phyloP scores from a whole-genome alignment of 2,113 vertebrate species.

The Corapipo altera region DNA sequence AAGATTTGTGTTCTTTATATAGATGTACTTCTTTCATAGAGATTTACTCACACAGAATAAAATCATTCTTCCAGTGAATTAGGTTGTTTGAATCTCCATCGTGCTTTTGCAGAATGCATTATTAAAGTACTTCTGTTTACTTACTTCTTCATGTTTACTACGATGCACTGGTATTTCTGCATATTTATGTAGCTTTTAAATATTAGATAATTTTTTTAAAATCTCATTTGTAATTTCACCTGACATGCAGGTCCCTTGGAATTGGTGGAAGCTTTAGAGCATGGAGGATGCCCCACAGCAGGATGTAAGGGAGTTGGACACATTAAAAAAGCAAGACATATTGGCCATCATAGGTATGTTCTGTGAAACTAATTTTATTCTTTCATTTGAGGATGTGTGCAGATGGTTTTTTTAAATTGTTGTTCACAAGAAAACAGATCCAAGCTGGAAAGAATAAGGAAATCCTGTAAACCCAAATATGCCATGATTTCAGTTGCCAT shows the following conservation, averaged over 20 bases:
- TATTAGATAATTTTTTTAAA: neutral
- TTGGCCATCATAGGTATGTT: conserved; percentile 82
- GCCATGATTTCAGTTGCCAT: conserved; percentile 53
- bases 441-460: neutral
- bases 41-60: neutral
- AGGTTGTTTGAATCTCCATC: neutral
- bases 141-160: neutral
- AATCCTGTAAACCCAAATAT: conserved; percentile 7
- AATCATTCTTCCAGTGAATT: neutral
- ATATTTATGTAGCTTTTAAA: neutral
- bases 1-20: neutral
- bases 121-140: neutral
- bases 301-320: conserved; percentile 85
- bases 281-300: conserved; percentile 80
- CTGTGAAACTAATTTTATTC: neutral
- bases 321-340: conserved; percentile 82
- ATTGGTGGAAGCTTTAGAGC: conserved; percentile 80
- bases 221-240: neutral
- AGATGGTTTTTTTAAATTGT: neutral
- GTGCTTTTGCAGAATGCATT: neutral
- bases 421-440: neutral
- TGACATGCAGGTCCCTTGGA: conserved; percentile 76
- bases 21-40: neutral
- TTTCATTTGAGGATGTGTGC: neutral
- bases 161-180: neutral